A percentile compares a stretch with the other conserved stretches of the same genome.
Evolutionary conservation across 2,797 vertebrate genomes (phyloP).

Genomic region (Acanthurus lineatus): DNA sequence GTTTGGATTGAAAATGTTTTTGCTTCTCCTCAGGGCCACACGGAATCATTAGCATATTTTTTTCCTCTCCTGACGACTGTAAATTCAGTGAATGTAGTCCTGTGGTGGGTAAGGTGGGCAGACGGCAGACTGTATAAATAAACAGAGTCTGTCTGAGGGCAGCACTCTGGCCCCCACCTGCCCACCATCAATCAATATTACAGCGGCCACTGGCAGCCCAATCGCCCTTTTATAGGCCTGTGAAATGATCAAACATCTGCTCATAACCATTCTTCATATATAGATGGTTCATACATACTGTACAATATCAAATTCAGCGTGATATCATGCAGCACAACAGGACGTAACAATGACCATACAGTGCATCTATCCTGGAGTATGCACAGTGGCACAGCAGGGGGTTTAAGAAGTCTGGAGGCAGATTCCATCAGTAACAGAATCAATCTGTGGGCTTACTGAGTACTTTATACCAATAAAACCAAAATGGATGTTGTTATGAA

Average conservation of each 20-base stretch:
- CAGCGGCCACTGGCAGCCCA: slow-evolving; percentile 81
- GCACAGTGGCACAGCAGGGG: not conserved
- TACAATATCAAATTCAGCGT: slow-evolving; percentile 63
- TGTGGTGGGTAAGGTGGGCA: slow-evolving; percentile 80
- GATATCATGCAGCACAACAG: slow-evolving; percentile 36
- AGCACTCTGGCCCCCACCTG: slow-evolving; percentile 82
- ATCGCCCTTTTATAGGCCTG: slow-evolving; percentile 82
- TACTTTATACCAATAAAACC: slow-evolving; percentile 47
- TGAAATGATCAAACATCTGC: slow-evolving; percentile 88
- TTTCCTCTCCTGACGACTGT: slow-evolving; percentile 70
- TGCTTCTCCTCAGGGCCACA: slow-evolving; percentile 71
- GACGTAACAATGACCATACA: slow-evolving; percentile 40
- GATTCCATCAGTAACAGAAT: slow-evolving; percentile 36
- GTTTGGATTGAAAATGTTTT: slow-evolving; percentile 74
- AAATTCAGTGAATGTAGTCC: slow-evolving; percentile 79
- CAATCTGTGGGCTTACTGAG: slow-evolving; percentile 38
- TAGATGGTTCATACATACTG: slow-evolving; percentile 67
- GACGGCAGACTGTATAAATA: slow-evolving; percentile 84
- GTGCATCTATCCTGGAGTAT: slow-evolving; percentile 29
- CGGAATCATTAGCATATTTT: slow-evolving; percentile 79
- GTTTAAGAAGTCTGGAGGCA: not conserved
- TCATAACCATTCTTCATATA: slow-evolving; percentile 79
- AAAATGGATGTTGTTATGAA: slow-evolving; percentile 24
- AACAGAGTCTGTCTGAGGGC: slow-evolving; percentile 82
- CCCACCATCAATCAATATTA: slow-evolving; percentile 86